Conservation (phyloP, 2,113 vertebrate species). For the Mus musculus region DNA sequence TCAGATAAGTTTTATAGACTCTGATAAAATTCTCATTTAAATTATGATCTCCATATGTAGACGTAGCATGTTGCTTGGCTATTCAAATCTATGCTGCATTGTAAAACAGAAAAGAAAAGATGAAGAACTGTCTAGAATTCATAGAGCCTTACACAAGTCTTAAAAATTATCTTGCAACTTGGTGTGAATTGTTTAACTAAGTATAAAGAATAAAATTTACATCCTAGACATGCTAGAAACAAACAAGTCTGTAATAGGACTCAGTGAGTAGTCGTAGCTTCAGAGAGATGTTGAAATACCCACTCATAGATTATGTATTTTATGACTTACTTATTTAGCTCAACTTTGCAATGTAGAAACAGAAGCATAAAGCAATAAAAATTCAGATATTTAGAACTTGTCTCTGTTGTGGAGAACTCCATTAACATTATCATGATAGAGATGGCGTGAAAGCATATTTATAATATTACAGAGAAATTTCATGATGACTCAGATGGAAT, state of each 20-base stretch:
- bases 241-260: background rate
- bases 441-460: background rate
- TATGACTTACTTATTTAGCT: background rate
- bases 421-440: background rate
- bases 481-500: background rate
- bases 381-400: background rate
- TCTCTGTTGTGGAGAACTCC: background rate
- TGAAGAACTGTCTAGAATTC: slow-evolving; percentile 18
- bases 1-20: background rate
- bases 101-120: slow-evolving; percentile 30
- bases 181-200: background rate
- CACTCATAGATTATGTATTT: background rate
- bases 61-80: background rate
- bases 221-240: background rate
- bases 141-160: background rate
- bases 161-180: background rate
- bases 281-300: background rate
- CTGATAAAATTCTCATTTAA: slow-evolving; percentile 47
- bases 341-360: background rate
- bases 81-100: slow-evolving; percentile 8
- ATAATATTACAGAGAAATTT: background rate
- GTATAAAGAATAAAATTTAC: background rate
- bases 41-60: background rate
- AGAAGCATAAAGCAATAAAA: background rate
- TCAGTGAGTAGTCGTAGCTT: background rate